Percentiles rank a stretch among this genome's conserved stretches.
Conservation (phyloP, 2,888 invertebrate genomes). For the Agrochola macilenta region DNA sequence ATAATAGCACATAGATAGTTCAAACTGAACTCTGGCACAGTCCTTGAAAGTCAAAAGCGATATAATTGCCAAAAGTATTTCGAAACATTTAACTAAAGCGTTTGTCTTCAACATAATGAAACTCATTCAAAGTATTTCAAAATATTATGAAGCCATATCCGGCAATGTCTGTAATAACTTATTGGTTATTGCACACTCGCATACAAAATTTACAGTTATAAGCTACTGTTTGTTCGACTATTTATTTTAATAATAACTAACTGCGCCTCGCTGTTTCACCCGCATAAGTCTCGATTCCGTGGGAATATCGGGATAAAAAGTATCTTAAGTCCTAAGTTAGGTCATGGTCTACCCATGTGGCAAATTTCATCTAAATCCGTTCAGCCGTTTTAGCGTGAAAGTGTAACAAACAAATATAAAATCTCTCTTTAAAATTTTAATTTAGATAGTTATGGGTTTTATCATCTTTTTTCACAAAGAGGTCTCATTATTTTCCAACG, state of each 20-base stretch:
- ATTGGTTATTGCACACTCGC: constrained; percentile 35
- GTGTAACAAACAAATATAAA: too few species aligned
- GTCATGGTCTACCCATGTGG: too few species aligned
- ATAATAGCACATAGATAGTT: neutral
- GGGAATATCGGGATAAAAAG: too few species aligned
- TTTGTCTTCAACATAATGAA: constrained; percentile 32
- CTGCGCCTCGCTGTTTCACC: too few species aligned
- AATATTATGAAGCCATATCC: constrained; percentile 32
- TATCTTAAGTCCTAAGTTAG: too few species aligned
- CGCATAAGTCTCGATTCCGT: too few species aligned
- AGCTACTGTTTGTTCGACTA: constrained; percentile 8
- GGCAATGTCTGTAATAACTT: constrained; percentile 15
- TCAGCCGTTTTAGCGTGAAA: too few species aligned
- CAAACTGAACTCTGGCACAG: neutral
- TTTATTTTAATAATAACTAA: constrained; percentile 2
- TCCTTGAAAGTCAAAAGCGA: constrained; percentile 38
- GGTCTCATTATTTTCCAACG: neutral
- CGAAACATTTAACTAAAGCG: constrained; percentile 24
- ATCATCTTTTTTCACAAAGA: constrained; percentile 14
- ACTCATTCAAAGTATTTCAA: constrained; percentile 34
- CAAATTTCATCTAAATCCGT: too few species aligned
- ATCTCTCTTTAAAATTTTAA: too few species aligned
- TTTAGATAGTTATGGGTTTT: neutral
- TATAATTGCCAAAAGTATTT: constrained; percentile 26
- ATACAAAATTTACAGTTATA: constrained; percentile 18